Percentiles rank a stretch among this genome's conserved stretches.
Conservation (phyloP, 2,888 invertebrate species). For the Oscheius onirici region DNA sequence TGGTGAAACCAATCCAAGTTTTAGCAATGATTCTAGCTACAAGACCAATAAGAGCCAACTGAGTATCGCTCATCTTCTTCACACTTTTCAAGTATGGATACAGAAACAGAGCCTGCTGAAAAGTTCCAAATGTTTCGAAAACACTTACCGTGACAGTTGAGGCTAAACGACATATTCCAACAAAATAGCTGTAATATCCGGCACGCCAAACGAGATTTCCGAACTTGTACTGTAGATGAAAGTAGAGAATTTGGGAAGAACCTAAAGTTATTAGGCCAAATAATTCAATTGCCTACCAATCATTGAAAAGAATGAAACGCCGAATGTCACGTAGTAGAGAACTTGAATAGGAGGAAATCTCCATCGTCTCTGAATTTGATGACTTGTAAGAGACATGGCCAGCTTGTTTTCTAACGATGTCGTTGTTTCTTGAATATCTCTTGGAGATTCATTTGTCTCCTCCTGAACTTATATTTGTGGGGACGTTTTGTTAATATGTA, state of each 20-base stretch:
- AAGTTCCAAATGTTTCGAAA: too few relatives aligned
- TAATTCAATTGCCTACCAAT: slow-evolving; percentile 36
- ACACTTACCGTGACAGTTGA: slow-evolving; percentile 41
- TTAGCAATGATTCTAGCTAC: slow-evolving; percentile 41
- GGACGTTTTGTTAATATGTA: too few relatives aligned
- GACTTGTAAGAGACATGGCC: background rate
- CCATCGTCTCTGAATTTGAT: too few relatives aligned
- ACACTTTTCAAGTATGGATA: slow-evolving; percentile 47
- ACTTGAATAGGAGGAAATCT: background rate
- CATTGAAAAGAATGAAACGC: slow-evolving; percentile 51
- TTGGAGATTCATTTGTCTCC: background rate
- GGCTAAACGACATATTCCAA: slow-evolving; percentile 40
- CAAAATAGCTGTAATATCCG: slow-evolving; percentile 46
- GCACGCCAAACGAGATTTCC: slow-evolving; percentile 39
- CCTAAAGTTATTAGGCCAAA: slow-evolving; percentile 25
- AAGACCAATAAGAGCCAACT: slow-evolving; percentile 49
- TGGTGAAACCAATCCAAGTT: slow-evolving; percentile 40
- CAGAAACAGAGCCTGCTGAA: slow-evolving; percentile 38
- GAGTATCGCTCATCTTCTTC: slow-evolving; percentile 36
- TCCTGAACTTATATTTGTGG: background rate
- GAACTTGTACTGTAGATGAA: slow-evolving; percentile 54
- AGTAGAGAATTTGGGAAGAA: slow-evolving; percentile 50
- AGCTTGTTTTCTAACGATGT: slow-evolving; percentile 11
- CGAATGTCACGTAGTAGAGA: slow-evolving; percentile 36
- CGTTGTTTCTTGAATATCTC: background rate